Evolutionary conservation across 2,113 vertebrate genomes (phyloP).

Genomic region (Calypte anna): DNA sequence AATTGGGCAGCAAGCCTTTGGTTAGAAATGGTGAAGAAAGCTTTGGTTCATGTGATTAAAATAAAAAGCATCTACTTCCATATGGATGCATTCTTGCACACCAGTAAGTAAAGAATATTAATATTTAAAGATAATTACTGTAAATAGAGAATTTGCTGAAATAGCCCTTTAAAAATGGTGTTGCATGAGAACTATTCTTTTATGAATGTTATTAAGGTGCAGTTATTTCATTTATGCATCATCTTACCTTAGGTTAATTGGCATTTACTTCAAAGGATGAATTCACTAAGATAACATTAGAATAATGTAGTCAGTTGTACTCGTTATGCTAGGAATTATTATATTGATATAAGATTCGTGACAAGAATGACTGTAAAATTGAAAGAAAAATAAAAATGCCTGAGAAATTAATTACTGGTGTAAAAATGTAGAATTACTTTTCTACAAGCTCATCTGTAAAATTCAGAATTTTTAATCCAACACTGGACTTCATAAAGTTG

Average conservation of each 20-base stretch:
- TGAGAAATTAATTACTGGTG: not conserved
- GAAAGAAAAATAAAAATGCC: not conserved
- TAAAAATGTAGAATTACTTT: not conserved
- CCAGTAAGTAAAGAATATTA: not conserved
- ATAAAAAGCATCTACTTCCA: not conserved
- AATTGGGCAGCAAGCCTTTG: not conserved
- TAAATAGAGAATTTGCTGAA: not conserved
- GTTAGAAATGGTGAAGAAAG: not conserved
- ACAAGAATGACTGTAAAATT: not conserved
- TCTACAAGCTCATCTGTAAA: not conserved
- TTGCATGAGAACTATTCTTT: not conserved
- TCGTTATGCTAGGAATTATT: not conserved
- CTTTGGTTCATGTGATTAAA: not conserved
- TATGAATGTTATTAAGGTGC: not conserved
- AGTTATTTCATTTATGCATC: not conserved
- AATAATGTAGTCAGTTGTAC: not conserved
- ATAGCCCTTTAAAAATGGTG: not conserved
- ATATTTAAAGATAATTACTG: not conserved
- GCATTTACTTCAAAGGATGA: slow-evolving; percentile 16
- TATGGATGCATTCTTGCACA: not conserved
- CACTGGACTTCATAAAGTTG: not conserved
- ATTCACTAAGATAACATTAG: not conserved
- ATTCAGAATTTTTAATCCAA: not conserved
- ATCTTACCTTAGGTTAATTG: slow-evolving; percentile 18
- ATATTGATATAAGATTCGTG: not conserved